Evolutionary conservation across 2,888 invertebrate species (phyloP).

Genomic region (Stenoptilia bipunctidactyla): DNA sequence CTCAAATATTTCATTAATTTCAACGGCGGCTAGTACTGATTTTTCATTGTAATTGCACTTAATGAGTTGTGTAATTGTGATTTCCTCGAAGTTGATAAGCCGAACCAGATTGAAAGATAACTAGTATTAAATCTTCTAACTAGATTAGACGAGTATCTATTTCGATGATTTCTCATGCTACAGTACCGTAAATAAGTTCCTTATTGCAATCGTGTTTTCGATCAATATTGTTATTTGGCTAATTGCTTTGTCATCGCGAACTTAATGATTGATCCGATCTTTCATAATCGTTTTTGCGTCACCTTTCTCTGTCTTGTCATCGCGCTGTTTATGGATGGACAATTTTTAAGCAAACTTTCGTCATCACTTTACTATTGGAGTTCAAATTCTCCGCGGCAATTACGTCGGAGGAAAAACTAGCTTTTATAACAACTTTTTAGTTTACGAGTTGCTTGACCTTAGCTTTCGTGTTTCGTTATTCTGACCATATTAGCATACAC

Average conservation of each 20-base stretch:
- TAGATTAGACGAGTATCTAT: too few species aligned
- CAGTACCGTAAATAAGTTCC: too few species aligned
- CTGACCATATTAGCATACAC: neutral
- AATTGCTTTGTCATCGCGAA: too few species aligned
- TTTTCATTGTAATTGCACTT: conserved; percentile 1
- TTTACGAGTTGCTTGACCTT: conserved; percentile 5
- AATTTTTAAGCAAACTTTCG: neutral
- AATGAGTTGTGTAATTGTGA: neutral
- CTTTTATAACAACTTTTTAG: conserved; percentile 1
- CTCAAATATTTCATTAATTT: conserved; percentile 3
- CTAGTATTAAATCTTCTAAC: too few species aligned
- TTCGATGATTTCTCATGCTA: too few species aligned
- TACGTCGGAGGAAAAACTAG: conserved; percentile 2
- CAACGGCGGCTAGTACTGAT: conserved; percentile 3
- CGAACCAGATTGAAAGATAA: too few species aligned
- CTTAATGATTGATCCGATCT: too few species aligned
- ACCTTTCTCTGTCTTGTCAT: too few species aligned
- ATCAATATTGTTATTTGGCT: too few species aligned
- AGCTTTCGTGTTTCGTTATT: conserved; percentile 3
- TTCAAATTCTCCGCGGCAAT: conserved; percentile 2
- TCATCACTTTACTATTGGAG: neutral
- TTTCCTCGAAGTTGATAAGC: neutral
- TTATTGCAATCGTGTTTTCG: too few species aligned
- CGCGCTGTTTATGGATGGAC: too few species aligned
- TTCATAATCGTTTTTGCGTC: too few species aligned